A percentile compares a stretch with the other conserved stretches of the same genome.
Conservation (phyloP, 1,140 invertebrate species). For the Lepidurus packardi region DNA sequence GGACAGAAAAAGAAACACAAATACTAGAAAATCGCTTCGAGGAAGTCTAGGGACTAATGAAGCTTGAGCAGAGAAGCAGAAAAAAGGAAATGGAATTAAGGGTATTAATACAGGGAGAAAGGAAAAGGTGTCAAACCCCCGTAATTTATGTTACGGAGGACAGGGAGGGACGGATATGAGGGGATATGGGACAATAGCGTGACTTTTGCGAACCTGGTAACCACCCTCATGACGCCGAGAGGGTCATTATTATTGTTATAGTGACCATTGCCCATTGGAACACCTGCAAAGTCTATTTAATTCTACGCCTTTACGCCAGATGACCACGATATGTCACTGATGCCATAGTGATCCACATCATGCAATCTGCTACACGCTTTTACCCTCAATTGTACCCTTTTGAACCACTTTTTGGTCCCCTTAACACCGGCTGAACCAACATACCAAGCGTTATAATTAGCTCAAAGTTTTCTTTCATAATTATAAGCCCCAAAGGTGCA, state of each 20-base stretch:
- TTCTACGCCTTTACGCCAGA: not conserved
- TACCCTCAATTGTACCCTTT: not conserved
- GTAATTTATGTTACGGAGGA: not conserved
- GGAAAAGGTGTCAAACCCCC: not conserved
- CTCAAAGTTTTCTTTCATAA: too few relatives aligned
- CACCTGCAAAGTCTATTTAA: not conserved
- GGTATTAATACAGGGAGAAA: too few relatives aligned
- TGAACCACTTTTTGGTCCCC: not conserved
- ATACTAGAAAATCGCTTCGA: too few relatives aligned
- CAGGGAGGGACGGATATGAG: not conserved
- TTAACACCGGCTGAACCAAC: not conserved
- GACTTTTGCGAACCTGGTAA: not conserved
- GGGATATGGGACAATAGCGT: not conserved
- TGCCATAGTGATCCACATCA: not conserved
- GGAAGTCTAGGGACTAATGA: too few relatives aligned
- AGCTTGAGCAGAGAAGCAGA: too few relatives aligned
- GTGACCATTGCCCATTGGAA: not conserved
- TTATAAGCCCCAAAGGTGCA: too few relatives aligned
- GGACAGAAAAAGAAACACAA: too few relatives aligned
- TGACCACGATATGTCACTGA: not conserved
- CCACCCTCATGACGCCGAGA: not conserved
- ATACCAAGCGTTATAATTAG: too few relatives aligned
- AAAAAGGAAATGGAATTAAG: too few relatives aligned
- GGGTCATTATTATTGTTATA: conserved; percentile 11
- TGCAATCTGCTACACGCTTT: not conserved